Percentiles rank a stretch among this genome's conserved stretches.
These are phyloP conservation scores for Ferrisia virgata DNA, from an alignment of 2,888 invertebrate genomes.

Conservation along the genomic window DNA sequence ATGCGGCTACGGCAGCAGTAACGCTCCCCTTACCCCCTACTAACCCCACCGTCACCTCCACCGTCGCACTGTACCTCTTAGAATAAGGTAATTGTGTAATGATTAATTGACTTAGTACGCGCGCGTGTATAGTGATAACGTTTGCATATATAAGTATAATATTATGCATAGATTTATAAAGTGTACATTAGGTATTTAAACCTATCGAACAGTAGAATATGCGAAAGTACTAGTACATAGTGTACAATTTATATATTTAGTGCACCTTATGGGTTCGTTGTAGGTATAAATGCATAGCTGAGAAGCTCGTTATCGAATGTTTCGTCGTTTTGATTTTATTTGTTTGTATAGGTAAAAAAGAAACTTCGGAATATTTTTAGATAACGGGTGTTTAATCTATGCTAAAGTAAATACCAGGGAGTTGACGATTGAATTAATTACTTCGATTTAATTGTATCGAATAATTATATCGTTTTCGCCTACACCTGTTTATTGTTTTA, in stretches of 20 bases:
- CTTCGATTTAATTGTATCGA: slow-evolving; percentile 21
- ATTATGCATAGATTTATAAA: too few species aligned
- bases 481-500: neutral
- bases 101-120: neutral
- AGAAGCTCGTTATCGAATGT: slow-evolving; percentile 39
- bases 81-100: neutral
- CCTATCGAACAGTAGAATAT: neutral
- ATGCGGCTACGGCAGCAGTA: too few species aligned
- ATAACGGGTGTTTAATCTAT: slow-evolving; percentile 43
- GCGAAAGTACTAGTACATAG: neutral
- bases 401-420: slow-evolving; percentile 26
- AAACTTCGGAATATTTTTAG: neutral
- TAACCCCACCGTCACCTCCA: neutral
- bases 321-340: neutral
- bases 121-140: neutral
- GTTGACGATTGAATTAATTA: slow-evolving; percentile 21
- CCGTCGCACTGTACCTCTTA: neutral
- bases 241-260: too few species aligned
- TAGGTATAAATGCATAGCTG: slow-evolving; percentile 30
- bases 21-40: too few species aligned
- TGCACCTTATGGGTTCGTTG: neutral
- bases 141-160: neutral
- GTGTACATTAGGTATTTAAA: neutral
- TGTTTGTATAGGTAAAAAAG: too few species aligned
- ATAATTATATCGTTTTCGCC: slow-evolving; percentile 25